These are phyloP conservation scores for Eupithecia dodoneata DNA, from an alignment of 2,888 invertebrate genomes.

Conservation along the genomic window DNA sequence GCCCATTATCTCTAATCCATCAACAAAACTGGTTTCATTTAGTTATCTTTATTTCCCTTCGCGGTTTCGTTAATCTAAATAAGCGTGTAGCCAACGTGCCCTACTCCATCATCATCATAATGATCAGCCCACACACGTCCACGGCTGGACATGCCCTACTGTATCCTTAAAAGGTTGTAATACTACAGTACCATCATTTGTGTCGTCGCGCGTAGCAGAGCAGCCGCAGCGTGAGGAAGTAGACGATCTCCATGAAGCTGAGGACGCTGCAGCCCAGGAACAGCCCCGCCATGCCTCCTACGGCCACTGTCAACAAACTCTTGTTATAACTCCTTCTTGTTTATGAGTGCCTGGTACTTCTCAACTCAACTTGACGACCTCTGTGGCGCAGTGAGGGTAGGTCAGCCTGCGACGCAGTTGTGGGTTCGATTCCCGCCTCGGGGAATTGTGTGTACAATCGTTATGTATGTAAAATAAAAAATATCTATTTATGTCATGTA, in stretches of 20 bases:
- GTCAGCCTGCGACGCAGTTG: no score
- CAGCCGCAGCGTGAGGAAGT: conserved; percentile 87
- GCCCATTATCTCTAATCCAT: no score
- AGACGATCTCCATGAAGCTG: conserved; percentile 89
- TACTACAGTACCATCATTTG: neutral
- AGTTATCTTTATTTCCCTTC: neutral
- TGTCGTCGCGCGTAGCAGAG: conserved; percentile 79
- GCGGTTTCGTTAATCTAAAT: no score
- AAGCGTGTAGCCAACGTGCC: neutral
- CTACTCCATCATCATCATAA: no score
- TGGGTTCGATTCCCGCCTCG: no score
- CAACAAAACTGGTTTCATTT: neutral
- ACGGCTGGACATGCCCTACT: neutral
- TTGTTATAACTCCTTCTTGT: neutral
- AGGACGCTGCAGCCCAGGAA: conserved; percentile 91
- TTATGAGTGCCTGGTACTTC: neutral
- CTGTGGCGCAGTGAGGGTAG: no score
- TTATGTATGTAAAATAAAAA: no score
- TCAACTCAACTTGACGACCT: no score
- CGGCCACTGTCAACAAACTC: conserved; percentile 83
- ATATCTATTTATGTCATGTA: no score
- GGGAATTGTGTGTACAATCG: no score
- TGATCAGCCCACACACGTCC: neutral
- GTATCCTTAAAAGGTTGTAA: neutral
- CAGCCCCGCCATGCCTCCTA: conserved; percentile 91